Evolutionary conservation across 2,797 vertebrate species (phyloP), one percentile per base, ranked within the genome.

Genomic region (Chelon auratus): DNA sequence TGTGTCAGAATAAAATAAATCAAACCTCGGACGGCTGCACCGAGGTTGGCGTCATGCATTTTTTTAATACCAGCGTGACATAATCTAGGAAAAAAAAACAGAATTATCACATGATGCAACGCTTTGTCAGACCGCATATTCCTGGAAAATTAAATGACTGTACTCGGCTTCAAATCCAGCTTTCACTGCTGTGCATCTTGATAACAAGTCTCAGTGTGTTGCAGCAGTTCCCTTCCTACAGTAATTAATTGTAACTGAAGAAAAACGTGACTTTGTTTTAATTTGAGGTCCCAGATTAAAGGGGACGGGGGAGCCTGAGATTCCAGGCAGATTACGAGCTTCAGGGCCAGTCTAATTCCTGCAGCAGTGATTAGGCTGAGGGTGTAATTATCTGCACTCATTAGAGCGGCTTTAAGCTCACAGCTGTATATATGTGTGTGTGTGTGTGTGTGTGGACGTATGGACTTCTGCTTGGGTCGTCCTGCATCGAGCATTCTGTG

Each of bases 311-410:
- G 48, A 8, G 37, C 56, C 59, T 3, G 22, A 83, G 60, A 79
- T 63, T 68, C 33, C 51, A 33, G 76, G 43, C 64, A 82, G 85
- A 80, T 84, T 86, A 87, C 2, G 30, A 60, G 52, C 54, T 30
- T 17, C 3, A 20, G 68, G 77, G 57, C 60, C 47, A 1, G 68
- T 83, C 70, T 81, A 80, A 81, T 70, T 88, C 77, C 62, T 73
- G 78, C 63, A 72, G 72, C 51, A 14, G 58, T 70, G 73, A 82
- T 88, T 76, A 68, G 77, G 62, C 54, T 76, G 76, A 75, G 60
- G 64, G 67, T 72, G 47, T 64, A 86, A 78, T 83, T 82, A 81
- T 87, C 70, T 70, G 77, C 14, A 65, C 53, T 81, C 45, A 57
- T 74, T 68, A 72, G 22, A 52, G 39, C 37, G 8, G 30, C 53